phyloP scores from a whole-genome alignment of 1,140 invertebrate species.

The Lepidurus apus region DNA sequence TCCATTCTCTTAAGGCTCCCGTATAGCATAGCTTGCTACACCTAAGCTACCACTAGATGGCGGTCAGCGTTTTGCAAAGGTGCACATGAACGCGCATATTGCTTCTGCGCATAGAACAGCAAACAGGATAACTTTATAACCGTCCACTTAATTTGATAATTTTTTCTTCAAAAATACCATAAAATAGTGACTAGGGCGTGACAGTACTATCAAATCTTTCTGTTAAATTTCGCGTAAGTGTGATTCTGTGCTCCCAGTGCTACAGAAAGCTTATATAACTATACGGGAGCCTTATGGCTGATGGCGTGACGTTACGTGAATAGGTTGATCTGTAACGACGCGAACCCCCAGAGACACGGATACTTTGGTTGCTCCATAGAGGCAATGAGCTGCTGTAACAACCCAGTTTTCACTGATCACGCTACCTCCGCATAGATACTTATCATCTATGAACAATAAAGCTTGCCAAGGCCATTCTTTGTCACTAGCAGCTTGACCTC shows the following conservation, averaged over 20 bases:
- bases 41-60: too few species aligned
- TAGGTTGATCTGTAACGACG: conserved; percentile 42
- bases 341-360: conserved; percentile 48
- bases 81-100: too few species aligned
- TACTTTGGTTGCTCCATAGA: conserved; percentile 30
- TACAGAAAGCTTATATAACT: not conserved
- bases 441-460: not conserved
- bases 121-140: too few species aligned
- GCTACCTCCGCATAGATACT: conserved; percentile 56
- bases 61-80: too few species aligned
- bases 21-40: too few species aligned
- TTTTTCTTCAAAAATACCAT: too few species aligned
- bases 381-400: conserved; percentile 64
- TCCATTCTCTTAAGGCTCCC: too few species aligned
- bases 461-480: conserved; percentile 27
- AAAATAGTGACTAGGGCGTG: too few species aligned
- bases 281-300: conserved; percentile 34
- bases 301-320: conserved; percentile 33
- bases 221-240: too few species aligned
- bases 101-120: too few species aligned
- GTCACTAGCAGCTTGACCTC: not conserved
- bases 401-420: conserved; percentile 58
- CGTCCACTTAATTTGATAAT: too few species aligned
- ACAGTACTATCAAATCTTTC: too few species aligned
- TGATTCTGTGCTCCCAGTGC: conserved; percentile 27